Evolutionary conservation across 2,113 vertebrate species (phyloP).

Genomic region (Callionymus lyra): DNA sequence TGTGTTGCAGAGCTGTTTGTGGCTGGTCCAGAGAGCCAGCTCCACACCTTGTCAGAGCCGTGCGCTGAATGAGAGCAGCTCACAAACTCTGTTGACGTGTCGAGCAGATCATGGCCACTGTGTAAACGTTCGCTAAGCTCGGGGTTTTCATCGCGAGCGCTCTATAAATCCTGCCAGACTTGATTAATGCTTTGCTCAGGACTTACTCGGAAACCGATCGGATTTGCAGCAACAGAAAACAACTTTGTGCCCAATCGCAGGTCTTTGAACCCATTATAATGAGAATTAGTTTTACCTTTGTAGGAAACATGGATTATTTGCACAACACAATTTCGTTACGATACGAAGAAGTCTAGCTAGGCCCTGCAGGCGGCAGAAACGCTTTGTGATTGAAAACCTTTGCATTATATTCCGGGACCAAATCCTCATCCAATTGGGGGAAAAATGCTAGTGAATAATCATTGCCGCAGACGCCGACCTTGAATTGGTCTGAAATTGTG

Average conservation of each 20-base stretch:
- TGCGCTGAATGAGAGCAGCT: conserved; percentile 25
- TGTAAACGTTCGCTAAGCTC: conserved; percentile 28
- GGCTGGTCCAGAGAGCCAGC: conserved; percentile 13
- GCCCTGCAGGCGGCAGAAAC: too few species aligned
- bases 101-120: conserved; percentile 24
- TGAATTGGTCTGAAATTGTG: too few species aligned
- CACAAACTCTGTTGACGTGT: conserved; percentile 20
- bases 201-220: conserved; percentile 8
- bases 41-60: conserved; percentile 18
- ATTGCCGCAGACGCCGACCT: too few species aligned
- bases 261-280: too few species aligned
- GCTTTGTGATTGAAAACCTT: too few species aligned
- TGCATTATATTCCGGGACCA: too few species aligned
- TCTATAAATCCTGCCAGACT: background rate
- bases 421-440: too few species aligned
- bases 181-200: conserved; percentile 7
- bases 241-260: conserved; percentile 2
- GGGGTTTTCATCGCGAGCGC: conserved; percentile 5
- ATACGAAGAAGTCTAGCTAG: too few species aligned
- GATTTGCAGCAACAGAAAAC: background rate
- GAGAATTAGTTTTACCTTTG: too few species aligned
- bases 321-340: too few species aligned
- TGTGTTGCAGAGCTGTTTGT: conserved; percentile 15
- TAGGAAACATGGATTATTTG: too few species aligned
- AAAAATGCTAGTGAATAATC: too few species aligned